Base-by-base conservation (phyloP, 1,140 invertebrate genomes). In the Cepaea nemoralis region DNA sequence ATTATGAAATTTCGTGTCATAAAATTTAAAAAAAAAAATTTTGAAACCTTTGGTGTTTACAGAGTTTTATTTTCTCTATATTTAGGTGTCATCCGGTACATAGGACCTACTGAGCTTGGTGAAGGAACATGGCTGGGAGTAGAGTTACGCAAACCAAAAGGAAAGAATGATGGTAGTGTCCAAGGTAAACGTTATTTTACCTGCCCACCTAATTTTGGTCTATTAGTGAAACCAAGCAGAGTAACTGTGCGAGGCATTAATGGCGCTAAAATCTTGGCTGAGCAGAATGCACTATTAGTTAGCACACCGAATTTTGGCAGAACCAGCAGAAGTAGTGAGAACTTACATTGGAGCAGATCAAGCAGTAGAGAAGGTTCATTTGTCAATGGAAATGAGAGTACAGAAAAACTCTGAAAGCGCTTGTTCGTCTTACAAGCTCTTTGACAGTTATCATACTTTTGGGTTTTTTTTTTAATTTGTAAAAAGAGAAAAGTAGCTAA, bases 241-340 rank as follows among this genome's bases (percentile, higher is more conserved):
- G 92, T 94, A 16, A 92, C 92, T n/a, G 92, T 93, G 8, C 87
- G 92, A 12, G 93, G 93, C 19, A 93, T 93, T 77, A 94, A 93
- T 87, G 93, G 93, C 24, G 91, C 93, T 22, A 91, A 92, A 83
- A 88, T 93, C 33, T 85, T 93, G n/a, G 83, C 83, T 24, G 90
- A 90, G 69, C 78, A 80, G 48, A 80, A 70, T 55, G 77, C 77
- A 74, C 82, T 27, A 83, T 76, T 40, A 74, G 83, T 33, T 16
- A n/a, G 27, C 5, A 42, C 33, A 6, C 79, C 39, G 37, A 12
- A 27, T 55, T 67, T 42, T 67, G 74, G 55, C 37, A 50, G 45
- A 81, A 66, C 33, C 37, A 80, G 27, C 77, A 71, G 27, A 77
- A 80, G 42, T 40, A 78, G 40, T 33, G 66, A 69, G 19, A 69